These are phyloP conservation scores for Gopherus evgoodei DNA, from an alignment of 2,113 vertebrate species.

Conservation along the genomic window DNA sequence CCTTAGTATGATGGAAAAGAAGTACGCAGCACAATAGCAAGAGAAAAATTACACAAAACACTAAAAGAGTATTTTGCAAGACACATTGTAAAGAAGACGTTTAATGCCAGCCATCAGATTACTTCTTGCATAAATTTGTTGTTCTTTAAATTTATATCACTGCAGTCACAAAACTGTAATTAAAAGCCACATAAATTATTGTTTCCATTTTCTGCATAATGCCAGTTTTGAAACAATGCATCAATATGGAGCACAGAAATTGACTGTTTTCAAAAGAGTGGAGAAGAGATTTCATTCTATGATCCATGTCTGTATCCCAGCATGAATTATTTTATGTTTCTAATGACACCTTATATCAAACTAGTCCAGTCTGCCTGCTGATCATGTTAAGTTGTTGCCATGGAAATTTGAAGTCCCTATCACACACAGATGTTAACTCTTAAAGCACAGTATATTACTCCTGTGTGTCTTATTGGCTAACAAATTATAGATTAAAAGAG, in stretches of 20 bases:
- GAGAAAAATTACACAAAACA: neutral
- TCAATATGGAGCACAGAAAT: conserved; percentile 33
- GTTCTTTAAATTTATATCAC: conserved; percentile 43
- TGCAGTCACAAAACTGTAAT: conserved; percentile 59
- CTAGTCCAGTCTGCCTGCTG: conserved; percentile 68
- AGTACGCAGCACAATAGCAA: neutral
- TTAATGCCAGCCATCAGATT: conserved; percentile 51
- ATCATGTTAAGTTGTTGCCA: conserved; percentile 75
- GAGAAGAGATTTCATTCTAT: conserved; percentile 49
- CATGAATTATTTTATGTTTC: conserved; percentile 40
- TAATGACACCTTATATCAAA: conserved; percentile 65
- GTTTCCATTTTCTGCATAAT: conserved; percentile 50
- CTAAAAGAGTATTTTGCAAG: neutral
- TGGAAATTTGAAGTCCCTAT: conserved; percentile 65
- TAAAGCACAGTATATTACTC: conserved; percentile 32
- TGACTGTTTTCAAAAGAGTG: neutral
- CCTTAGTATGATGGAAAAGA: neutral
- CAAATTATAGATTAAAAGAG: conserved; percentile 18
- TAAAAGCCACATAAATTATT: conserved; percentile 59
- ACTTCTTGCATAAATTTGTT: conserved; percentile 33
- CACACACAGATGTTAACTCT: conserved; percentile 60
- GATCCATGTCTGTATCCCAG: conserved; percentile 56
- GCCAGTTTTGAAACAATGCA: conserved; percentile 58
- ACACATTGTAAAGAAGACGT: conserved; percentile 34
- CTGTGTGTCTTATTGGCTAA: neutral